A percentile compares a stretch with the other conserved stretches of the same genome.
These are phyloP conservation scores for Drosophila putrida DNA, from an alignment of 2,888 invertebrate genomes.

Conservation along the genomic window DNA sequence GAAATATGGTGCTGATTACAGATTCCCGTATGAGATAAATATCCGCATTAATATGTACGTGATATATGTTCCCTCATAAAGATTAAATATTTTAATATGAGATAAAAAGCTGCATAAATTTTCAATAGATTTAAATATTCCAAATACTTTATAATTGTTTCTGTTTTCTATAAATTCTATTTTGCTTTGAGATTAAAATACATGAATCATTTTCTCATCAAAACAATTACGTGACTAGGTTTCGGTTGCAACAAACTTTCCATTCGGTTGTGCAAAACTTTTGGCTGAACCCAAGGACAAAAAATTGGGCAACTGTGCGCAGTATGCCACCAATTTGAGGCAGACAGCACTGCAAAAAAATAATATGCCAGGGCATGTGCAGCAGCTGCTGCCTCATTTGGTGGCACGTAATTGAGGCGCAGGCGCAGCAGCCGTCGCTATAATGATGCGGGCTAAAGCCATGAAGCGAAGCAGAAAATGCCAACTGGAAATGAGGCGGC, in stretches of 20 bases:
- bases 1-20: neutral
- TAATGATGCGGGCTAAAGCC: conserved; percentile 52
- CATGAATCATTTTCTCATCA: no score
- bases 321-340: conserved; percentile 30
- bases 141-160: no score
- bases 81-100: no score
- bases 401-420: conserved; percentile 50
- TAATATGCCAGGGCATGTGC: conserved; percentile 51
- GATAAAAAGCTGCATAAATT: no score
- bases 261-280: conserved; percentile 1
- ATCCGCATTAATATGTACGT: no score
- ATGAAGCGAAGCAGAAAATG: conserved; percentile 58
- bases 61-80: no score
- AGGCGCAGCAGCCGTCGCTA: conserved; percentile 29
- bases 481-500: conserved; percentile 79
- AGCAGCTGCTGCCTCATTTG: conserved; percentile 47
- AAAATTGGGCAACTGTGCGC: conserved; percentile 39
- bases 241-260: conserved; percentile 1
- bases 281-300: conserved; percentile 37
- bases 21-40: conserved; percentile 4
- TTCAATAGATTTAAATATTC: no score
- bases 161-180: no score
- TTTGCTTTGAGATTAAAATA: no score
- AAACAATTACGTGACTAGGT: no score
- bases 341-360: neutral